phyloP scores from a whole-genome alignment of 2,797 vertebrate species.

The Yasuhikotakia modesta region DNA sequence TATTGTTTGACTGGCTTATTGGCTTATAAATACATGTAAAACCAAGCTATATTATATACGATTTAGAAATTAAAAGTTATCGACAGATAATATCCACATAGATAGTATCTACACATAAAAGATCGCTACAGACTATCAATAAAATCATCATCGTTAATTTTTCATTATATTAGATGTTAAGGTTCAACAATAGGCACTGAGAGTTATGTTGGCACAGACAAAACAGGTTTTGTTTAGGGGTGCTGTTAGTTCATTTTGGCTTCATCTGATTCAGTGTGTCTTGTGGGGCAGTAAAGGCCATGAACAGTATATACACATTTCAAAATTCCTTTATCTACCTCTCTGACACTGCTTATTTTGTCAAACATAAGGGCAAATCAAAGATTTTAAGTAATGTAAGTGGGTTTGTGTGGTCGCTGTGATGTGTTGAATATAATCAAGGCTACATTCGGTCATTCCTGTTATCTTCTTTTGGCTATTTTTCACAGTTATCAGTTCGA shows the following conservation, averaged over 20 bases:
- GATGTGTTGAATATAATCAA: conserved; percentile 21
- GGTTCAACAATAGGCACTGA: conserved; percentile 71
- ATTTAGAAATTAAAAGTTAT: conserved; percentile 50
- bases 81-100: too few relatives aligned
- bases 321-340: conserved; percentile 8
- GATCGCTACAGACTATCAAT: conserved; percentile 54
- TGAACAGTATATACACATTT: conserved; percentile 27
- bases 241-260: conserved; percentile 31
- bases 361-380: conserved; percentile 34
- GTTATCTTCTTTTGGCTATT: conserved; percentile 14
- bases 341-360: neutral
- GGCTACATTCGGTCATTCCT: conserved; percentile 16
- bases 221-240: conserved; percentile 30
- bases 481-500: conserved; percentile 20
- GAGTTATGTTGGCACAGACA: conserved; percentile 49
- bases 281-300: conserved; percentile 13
- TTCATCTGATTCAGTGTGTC: conserved; percentile 21
- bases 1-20: conserved; percentile 31
- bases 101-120: conserved; percentile 45
- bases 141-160: conserved; percentile 64
- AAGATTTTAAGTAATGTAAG: conserved; percentile 23
- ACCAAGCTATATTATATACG: conserved; percentile 36
- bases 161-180: conserved; percentile 37
- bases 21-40: conserved; percentile 57
- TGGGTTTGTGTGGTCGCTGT: conserved; percentile 26